phyloP scores from a whole-genome alignment of 1,140 invertebrate species.

The Lysiphlebus fabarum region DNA sequence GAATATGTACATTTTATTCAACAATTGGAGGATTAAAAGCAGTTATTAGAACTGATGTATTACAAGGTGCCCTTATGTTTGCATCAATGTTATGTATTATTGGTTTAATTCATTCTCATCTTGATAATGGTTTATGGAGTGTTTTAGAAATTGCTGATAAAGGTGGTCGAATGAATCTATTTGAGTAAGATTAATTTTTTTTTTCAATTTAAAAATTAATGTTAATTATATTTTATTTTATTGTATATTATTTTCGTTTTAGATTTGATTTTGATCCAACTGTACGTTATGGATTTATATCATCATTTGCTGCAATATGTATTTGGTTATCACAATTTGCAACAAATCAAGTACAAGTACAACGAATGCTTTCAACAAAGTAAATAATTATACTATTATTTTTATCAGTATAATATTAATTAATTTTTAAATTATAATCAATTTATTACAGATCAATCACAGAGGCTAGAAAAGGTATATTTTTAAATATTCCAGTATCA shows the following conservation, averaged over 20 bases:
- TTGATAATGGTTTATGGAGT: conserved; percentile 61
- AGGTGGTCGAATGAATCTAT: conserved; percentile 47
- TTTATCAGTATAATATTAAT: too few relatives aligned
- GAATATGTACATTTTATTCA: conserved; percentile 86
- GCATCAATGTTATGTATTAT: conserved; percentile 51
- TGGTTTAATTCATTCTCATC: conserved; percentile 59
- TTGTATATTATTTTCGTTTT: too few relatives aligned
- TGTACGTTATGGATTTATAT: conserved; percentile 72
- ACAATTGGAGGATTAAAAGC: conserved; percentile 88
- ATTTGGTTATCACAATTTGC: conserved; percentile 75
- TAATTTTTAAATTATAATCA: too few relatives aligned
- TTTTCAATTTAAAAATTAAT: too few relatives aligned
- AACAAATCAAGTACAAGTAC: conserved; percentile 69
- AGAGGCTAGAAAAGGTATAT: conserved; percentile 62
- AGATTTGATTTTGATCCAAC: conserved; percentile 66
- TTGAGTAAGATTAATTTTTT: conserved; percentile 39
- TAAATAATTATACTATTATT: conserved; percentile 26
- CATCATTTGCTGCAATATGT: conserved; percentile 68
- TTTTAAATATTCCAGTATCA: conserved; percentile 67
- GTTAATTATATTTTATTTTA: background rate
- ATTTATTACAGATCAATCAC: conserved; percentile 58
- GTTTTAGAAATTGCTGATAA: conserved; percentile 67
- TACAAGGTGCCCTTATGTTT: conserved; percentile 79
- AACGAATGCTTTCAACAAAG: conserved; percentile 47
- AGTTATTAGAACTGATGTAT: conserved; percentile 81